Percentiles rank a stretch among this genome's conserved stretches.
Evolutionary conservation across 1,140 invertebrate species (phyloP).

Genomic region (Drosophila erecta): DNA sequence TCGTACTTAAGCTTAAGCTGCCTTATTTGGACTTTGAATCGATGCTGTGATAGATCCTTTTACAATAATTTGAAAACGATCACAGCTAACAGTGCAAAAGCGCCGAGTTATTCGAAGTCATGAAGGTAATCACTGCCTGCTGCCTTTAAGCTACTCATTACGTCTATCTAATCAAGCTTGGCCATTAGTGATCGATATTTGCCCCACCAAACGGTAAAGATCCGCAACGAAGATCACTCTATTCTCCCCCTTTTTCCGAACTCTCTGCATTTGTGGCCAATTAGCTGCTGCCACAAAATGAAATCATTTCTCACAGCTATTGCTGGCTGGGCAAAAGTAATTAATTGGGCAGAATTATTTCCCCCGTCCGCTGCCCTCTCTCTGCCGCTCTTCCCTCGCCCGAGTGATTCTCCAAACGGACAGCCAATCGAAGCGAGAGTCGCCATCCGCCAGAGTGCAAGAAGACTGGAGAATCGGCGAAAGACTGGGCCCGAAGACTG

Average conservation of each 20-base stretch:
- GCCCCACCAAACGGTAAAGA: conserved; percentile 9
- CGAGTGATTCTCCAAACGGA: conserved; percentile 18
- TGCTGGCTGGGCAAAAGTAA: conserved; percentile 55
- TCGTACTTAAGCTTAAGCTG: no score
- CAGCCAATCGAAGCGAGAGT: conserved; percentile 64
- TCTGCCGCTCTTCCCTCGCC: background rate
- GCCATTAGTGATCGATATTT: conserved; percentile 14
- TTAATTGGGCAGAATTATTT: conserved; percentile 59
- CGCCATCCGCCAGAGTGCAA: background rate
- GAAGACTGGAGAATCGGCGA: conserved; percentile 3
- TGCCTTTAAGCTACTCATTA: conserved; percentile 1
- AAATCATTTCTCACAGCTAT: conserved; percentile 80
- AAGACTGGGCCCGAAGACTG: conserved; percentile 10
- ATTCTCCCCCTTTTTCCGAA: background rate
- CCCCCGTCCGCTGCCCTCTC: no score
- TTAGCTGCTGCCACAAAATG: conserved; percentile 76
- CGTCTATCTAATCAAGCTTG: background rate
- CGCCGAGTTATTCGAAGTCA: background rate
- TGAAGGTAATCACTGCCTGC: background rate
- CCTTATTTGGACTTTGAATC: no score
- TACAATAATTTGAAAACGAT: no score
- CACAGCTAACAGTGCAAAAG: background rate
- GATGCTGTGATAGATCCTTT: no score
- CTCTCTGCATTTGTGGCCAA: conserved; percentile 47
- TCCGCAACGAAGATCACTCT: conserved; percentile 16